A percentile compares a stretch with the other conserved stretches of the same genome.
Evolutionary conservation across 2,113 vertebrate genomes (phyloP).

Genomic region (Hippocampus guttulatus): DNA sequence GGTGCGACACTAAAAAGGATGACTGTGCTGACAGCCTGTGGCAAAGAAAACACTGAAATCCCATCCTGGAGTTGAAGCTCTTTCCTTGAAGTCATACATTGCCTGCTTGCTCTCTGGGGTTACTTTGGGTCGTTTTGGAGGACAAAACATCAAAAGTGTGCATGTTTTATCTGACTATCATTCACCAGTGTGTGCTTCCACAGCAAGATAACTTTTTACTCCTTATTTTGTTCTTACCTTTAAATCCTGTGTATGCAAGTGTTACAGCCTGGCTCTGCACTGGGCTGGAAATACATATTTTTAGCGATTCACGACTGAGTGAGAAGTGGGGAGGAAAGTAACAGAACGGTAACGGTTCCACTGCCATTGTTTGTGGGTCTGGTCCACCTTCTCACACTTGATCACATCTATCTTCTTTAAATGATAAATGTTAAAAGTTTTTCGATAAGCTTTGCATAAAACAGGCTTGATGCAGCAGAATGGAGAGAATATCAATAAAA

Average conservation of each 20-base stretch:
- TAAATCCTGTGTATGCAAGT: background rate
- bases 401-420: background rate
- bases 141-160: background rate
- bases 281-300: background rate
- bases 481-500: too few species aligned
- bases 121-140: conserved; percentile 5
- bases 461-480: background rate
- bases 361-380: background rate
- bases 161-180: conserved; percentile 6
- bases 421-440: background rate
- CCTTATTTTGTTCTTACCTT: background rate
- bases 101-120: background rate
- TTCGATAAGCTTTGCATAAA: background rate
- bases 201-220: background rate
- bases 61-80: background rate
- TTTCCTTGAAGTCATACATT: conserved; percentile 3
- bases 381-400: background rate
- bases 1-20: conserved; percentile 18
- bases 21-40: conserved; percentile 8
- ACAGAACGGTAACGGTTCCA: background rate
- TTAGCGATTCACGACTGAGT: background rate
- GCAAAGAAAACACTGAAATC: conserved; percentile 6
- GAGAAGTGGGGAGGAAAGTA: background rate
- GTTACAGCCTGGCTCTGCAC: background rate
- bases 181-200: background rate